Conservation (phyloP, 2,113 vertebrate genomes). For the Leptodactylus fuscus region DNA sequence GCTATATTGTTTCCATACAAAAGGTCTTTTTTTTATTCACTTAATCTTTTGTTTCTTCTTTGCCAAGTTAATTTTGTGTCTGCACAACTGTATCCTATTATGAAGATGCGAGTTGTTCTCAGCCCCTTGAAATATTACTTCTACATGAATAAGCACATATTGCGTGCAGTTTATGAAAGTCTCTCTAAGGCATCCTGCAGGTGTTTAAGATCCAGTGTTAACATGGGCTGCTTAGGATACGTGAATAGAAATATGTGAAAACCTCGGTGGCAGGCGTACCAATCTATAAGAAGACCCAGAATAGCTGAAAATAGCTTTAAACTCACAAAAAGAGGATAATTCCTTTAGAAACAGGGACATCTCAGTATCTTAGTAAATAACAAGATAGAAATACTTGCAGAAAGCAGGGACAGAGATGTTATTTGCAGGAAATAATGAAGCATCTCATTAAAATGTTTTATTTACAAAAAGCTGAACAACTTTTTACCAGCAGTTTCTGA, state of each 20-base stretch:
- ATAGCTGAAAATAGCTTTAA: neutral
- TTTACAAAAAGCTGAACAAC: neutral
- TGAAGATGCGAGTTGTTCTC: neutral
- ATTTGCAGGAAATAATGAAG: neutral
- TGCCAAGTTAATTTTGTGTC: neutral
- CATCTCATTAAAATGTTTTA: neutral
- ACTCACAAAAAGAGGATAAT: neutral
- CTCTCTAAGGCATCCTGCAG: constrained; percentile 3
- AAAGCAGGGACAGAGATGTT: neutral
- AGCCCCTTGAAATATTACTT: constrained; percentile 20
- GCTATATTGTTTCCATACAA: neutral
- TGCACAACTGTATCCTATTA: neutral
- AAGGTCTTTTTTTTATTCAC: neutral
- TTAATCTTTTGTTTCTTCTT: neutral
- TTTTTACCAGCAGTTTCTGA: neutral
- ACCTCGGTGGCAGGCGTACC: neutral
- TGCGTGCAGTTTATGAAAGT: neutral
- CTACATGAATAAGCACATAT: constrained; percentile 16
- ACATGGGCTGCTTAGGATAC: neutral
- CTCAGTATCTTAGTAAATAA: neutral
- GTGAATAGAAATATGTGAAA: neutral
- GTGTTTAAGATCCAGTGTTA: constrained; percentile 18
- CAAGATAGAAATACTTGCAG: neutral
- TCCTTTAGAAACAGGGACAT: neutral
- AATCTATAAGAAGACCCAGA: neutral